phyloP scores from a whole-genome alignment of 1,140 invertebrate species.

The Bombus superbus region DNA sequence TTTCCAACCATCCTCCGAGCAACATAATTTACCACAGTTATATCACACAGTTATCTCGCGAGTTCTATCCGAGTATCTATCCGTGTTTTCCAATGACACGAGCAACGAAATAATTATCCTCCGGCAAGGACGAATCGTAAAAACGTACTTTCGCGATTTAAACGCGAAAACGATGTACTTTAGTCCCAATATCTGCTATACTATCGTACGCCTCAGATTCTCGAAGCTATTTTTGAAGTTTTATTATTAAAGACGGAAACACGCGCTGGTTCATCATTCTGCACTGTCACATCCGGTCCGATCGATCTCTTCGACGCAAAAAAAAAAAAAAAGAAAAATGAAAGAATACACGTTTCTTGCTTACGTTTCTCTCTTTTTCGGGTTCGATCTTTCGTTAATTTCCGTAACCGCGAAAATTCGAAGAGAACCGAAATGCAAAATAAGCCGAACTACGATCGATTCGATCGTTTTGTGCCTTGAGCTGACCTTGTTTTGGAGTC shows the following conservation, averaged over 20 bases:
- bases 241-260: neutral
- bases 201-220: no score
- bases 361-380: neutral
- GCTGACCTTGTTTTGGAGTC: neutral
- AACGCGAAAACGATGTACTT: no score
- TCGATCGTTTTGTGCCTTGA: neutral
- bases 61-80: no score
- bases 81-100: neutral
- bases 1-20: neutral
- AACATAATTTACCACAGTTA: neutral
- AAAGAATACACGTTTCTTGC: neutral
- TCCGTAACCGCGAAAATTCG: constrained; percentile 13
- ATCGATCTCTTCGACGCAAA: neutral
- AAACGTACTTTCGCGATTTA: no score
- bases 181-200: neutral
- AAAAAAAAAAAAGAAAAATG: no score
- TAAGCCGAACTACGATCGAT: constrained; percentile 17
- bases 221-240: neutral
- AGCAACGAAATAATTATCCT: neutral
- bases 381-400: neutral
- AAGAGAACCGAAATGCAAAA: constrained; percentile 1
- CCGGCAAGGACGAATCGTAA: no score
- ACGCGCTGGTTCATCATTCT: neutral
- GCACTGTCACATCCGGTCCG: neutral
- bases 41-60: neutral